These are phyloP conservation scores for Chirona hameri DNA, from an alignment of 2,888 invertebrate genomes.

Conservation along the genomic window DNA sequence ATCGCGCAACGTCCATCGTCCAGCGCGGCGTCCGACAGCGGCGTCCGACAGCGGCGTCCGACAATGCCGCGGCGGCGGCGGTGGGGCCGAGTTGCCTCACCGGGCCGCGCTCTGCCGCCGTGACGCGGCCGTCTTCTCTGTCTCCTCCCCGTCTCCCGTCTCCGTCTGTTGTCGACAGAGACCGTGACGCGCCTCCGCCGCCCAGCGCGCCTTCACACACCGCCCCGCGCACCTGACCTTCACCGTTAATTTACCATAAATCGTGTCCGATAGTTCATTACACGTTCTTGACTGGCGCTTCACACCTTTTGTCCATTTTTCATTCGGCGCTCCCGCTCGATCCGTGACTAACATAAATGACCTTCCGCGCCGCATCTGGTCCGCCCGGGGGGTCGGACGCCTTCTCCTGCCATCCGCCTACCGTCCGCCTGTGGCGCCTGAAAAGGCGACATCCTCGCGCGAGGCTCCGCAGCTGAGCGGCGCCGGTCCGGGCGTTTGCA, in stretches of 20 bases:
- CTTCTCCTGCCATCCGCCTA: background rate
- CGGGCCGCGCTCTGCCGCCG: background rate
- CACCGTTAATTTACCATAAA: constrained; percentile 14
- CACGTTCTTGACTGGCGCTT: constrained; percentile 10
- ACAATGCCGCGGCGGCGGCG: background rate
- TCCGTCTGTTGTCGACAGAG: background rate
- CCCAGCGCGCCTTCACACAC: background rate
- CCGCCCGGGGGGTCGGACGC: background rate
- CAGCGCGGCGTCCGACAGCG: too few species aligned
- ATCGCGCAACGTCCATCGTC: background rate
- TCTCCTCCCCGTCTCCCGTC: too few species aligned
- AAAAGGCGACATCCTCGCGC: background rate
- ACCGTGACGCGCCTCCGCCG: background rate
- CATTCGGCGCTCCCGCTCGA: background rate
- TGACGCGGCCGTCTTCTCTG: too few species aligned
- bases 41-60: too few species aligned
- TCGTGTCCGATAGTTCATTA: constrained; percentile 8
- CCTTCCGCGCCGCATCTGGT: background rate
- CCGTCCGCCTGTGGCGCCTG: background rate
- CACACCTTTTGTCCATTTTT: constrained; percentile 26
- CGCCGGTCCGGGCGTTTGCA: background rate
- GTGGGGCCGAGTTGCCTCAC: background rate
- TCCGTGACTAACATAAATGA: constrained; percentile 8
- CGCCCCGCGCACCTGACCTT: background rate
- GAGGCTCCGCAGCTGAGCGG: background rate